Evolutionary conservation across 2,888 invertebrate species (phyloP), one percentile per base, ranked within the genome.

Genomic region (Lochmaea crataegi): DNA sequence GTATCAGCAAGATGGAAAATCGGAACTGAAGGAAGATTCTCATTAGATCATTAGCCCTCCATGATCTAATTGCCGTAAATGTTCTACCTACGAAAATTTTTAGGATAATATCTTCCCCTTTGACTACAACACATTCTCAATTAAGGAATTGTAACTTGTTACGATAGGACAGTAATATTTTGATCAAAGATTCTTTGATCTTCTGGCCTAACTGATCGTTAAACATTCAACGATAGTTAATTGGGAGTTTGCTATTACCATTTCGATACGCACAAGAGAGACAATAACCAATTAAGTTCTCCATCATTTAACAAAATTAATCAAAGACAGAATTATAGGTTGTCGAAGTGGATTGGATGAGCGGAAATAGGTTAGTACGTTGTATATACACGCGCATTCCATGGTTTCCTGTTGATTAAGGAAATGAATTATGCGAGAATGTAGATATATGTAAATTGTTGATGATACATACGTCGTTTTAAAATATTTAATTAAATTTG

Each of bases 281-380:
- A 70, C 70, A 70, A 70, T 70, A 41, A 32, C 57, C 70, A 70
- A 70, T 70, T 70, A 70, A 57, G 70, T 70, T 70, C 70, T 64
- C 56, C 70, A 65, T 70, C 70, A 70, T 70, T 70, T 64, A 70
- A 70, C 70, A 70, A 70, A 64, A 70, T 70, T 70, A 70, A 70
- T 70, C 70, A 70, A 64, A 70, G 70, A 57, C 61, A 48, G 64
- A 70, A 70, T 70, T 70, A 70, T 70, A 69, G 61, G 63, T 61
- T 63, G 51, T 48, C 48, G 9, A 9, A 65, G 1, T 57, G 11
- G 18, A 58, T 42, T 60, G 32, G 48, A 51, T 12, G 51, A 51
- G 32, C 70, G 70, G 70, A 65, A 65, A 45, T 63, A 57, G 64
- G 42, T 45, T 51, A 61, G 45, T 56, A n/a, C 60, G 26, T 26